Evolutionary conservation across 2,113 vertebrate genomes (phyloP).

Genomic region (Periophthalmus modestus): DNA sequence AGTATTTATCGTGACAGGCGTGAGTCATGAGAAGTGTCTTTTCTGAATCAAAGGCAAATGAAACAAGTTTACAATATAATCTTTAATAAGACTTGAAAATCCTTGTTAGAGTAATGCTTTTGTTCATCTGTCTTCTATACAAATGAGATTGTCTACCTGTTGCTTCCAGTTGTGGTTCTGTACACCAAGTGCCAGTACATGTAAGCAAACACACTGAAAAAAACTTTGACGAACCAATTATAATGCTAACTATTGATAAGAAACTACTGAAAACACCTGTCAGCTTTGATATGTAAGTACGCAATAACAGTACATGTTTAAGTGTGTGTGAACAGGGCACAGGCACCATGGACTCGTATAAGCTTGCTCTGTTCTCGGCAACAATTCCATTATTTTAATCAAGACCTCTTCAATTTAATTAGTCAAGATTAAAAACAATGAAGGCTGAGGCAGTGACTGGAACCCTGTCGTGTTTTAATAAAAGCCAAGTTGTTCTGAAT

Average conservation of each 20-base stretch:
- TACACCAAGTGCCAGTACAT: neutral
- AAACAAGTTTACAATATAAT: no score
- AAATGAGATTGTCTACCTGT: neutral
- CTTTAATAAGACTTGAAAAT: no score
- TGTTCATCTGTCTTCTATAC: neutral
- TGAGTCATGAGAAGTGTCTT: no score
- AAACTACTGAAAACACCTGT: neutral
- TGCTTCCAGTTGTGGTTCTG: neutral
- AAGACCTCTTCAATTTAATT: constrained; percentile 62
- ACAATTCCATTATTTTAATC: constrained; percentile 58
- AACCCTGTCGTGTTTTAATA: constrained; percentile 60
- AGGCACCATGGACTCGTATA: constrained; percentile 32
- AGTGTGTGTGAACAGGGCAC: constrained; percentile 34
- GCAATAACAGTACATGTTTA: constrained; percentile 34
- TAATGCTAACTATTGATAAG: neutral
- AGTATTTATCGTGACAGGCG: no score
- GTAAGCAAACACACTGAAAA: neutral
- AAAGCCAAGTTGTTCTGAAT: constrained; percentile 56
- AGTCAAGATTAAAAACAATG: constrained; percentile 64
- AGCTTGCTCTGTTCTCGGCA: constrained; percentile 29
- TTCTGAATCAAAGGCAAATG: no score
- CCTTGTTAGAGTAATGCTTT: no score
- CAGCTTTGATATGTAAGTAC: constrained; percentile 22
- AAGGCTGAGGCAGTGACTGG: constrained; percentile 43
- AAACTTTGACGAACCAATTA: neutral